Evolutionary conservation across 1,140 invertebrate genomes (phyloP).

Genomic region (Pachyrhynchus sulphureomaculatus): DNA sequence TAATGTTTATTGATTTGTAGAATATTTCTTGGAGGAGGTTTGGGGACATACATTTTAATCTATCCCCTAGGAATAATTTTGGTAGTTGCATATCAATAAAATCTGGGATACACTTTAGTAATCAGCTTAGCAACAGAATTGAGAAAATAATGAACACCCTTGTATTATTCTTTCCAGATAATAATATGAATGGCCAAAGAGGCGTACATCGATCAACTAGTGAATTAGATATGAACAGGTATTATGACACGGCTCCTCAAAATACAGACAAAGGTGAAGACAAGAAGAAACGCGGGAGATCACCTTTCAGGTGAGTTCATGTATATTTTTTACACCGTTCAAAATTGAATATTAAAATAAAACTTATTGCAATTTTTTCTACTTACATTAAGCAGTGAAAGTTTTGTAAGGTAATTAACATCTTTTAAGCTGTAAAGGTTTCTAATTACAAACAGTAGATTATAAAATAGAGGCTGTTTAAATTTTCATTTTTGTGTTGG

Average conservation of each 20-base stretch:
- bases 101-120: no score
- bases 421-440: neutral
- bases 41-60: no score
- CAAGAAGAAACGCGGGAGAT: conserved; percentile 83
- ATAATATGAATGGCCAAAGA: conserved; percentile 51
- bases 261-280: conserved; percentile 65
- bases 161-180: conserved; percentile 27
- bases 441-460: conserved; percentile 4
- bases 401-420: conserved; percentile 38
- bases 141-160: no score
- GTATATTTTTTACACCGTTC: no score
- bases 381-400: conserved; percentile 31
- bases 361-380: conserved; percentile 11
- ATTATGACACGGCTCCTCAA: conserved; percentile 59
- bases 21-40: no score
- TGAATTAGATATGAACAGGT: conserved; percentile 70
- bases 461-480: no score
- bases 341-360: neutral
- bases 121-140: no score
- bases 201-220: conserved; percentile 72
- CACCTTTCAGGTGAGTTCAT: conserved; percentile 77
- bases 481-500: no score
- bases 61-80: no score
- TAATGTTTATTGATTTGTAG: no score
- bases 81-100: no score